A percentile compares a stretch with the other conserved stretches of the same genome.
Conservation (phyloP, 2,888 invertebrate species). For the Trissonchulus sp. region DNA sequence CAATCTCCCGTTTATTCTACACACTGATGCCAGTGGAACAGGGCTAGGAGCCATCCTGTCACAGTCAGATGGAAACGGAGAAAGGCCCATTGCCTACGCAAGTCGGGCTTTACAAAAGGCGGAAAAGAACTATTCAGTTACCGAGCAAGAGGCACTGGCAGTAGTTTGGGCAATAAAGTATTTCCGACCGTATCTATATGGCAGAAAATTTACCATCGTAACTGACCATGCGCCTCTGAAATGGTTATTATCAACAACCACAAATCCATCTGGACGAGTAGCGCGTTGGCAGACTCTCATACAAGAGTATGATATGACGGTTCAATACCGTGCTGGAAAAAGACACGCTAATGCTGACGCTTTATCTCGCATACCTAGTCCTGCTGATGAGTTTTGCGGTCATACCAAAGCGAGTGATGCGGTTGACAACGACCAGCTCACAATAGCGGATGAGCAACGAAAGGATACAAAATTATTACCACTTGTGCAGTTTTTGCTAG, state of each 20-base stretch:
- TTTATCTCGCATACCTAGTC: neutral
- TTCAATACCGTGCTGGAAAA: neutral
- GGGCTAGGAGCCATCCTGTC: conserved; percentile 1
- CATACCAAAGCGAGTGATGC: too few relatives aligned
- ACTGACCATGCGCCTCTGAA: too few relatives aligned
- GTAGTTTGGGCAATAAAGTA: too few relatives aligned
- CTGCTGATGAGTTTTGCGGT: neutral
- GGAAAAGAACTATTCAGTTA: too few relatives aligned
- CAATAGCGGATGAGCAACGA: too few relatives aligned
- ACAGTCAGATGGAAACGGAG: neutral
- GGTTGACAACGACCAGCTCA: too few relatives aligned
- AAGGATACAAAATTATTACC: too few relatives aligned
- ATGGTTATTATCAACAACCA: neutral
- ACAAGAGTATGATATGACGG: neutral
- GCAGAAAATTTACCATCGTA: neutral
- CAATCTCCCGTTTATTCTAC: neutral
- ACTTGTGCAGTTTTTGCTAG: too few relatives aligned
- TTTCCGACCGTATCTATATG: too few relatives aligned
- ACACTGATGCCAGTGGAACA: too few relatives aligned
- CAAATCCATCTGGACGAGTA: neutral
- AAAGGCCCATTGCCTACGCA: conserved; percentile 7
- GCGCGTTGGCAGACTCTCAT: neutral
- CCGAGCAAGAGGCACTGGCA: conserved; percentile 13
- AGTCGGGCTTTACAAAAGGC: too few relatives aligned
- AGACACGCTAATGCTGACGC: neutral